Evolutionary conservation across 1,140 invertebrate species (phyloP).

Genomic region (Drosophila oshimai): DNA sequence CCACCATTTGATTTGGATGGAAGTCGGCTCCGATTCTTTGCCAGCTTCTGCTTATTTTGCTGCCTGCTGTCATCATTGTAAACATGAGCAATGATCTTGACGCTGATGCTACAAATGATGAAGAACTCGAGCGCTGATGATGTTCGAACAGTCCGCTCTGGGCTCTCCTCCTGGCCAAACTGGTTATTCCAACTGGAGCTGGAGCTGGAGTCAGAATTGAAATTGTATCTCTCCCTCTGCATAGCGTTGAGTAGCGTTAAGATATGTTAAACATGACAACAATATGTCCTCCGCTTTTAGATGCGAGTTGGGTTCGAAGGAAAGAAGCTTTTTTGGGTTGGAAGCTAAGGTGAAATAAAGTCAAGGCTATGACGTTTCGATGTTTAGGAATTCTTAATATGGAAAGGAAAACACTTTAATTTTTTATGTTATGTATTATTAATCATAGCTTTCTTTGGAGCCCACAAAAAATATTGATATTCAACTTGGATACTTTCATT

Average conservation of each 20-base stretch:
- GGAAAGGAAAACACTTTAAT: too few relatives aligned
- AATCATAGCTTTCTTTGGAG: too few relatives aligned
- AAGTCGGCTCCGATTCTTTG: constrained; percentile 4
- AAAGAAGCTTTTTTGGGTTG: background rate
- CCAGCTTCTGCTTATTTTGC: constrained; percentile 16
- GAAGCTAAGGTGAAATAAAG: background rate
- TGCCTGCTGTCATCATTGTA: constrained; percentile 81
- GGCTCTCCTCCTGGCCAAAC: constrained; percentile 13
- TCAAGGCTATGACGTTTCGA: too few relatives aligned
- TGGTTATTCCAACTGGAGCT: constrained; percentile 29
- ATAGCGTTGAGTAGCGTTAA: constrained; percentile 74
- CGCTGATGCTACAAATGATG: constrained; percentile 83
- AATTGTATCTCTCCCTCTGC: constrained; percentile 32
- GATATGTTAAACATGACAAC: constrained; percentile 82
- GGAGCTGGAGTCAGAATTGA: constrained; percentile 17
- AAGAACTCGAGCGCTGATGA: constrained; percentile 76
- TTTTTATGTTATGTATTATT: too few relatives aligned
- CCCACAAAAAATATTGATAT: too few relatives aligned
- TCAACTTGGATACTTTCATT: too few relatives aligned
- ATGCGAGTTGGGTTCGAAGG: constrained; percentile 22
- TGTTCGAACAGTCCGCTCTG: constrained; percentile 44
- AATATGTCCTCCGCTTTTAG: constrained; percentile 66
- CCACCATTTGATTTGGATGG: constrained; percentile 9
- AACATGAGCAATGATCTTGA: constrained; percentile 83
- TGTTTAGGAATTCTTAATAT: too few relatives aligned